phyloP scores from a whole-genome alignment of 2,797 vertebrate species.

The Diplodus sargus region DNA sequence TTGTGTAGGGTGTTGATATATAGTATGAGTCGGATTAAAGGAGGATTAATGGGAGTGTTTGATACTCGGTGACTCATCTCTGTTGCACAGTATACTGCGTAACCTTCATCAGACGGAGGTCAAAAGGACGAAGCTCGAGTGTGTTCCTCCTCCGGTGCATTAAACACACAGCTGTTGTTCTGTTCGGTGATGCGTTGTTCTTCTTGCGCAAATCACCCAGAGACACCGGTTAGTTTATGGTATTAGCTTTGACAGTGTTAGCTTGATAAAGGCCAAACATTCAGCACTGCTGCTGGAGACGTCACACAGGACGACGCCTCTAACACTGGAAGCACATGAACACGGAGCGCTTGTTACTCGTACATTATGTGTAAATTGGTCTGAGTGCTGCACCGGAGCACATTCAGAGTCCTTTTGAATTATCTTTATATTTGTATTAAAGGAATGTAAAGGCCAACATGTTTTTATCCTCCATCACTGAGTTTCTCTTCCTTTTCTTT shows the following conservation, averaged over 20 bases:
- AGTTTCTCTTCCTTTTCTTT: background rate
- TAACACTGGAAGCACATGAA: background rate
- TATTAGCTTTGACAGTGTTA: constrained; percentile 8
- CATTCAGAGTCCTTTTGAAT: background rate
- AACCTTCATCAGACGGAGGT: constrained; percentile 40
- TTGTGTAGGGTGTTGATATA: background rate
- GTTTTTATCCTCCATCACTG: background rate
- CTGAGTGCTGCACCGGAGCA: background rate
- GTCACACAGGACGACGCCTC: background rate
- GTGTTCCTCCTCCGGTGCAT: background rate
- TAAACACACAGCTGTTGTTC: background rate
- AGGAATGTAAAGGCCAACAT: constrained; percentile 14
- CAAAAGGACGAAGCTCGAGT: constrained; percentile 13
- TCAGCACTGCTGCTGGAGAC: background rate
- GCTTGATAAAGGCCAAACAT: background rate
- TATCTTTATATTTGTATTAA: background rate
- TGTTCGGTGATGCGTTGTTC: background rate
- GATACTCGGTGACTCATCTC: constrained; percentile 39
- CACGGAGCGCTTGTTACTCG: background rate
- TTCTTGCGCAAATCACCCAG: background rate
- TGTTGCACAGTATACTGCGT: constrained; percentile 8
- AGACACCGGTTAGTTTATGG: background rate
- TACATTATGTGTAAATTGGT: background rate
- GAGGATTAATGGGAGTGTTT: constrained; percentile 41
- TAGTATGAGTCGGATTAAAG: constrained; percentile 44